These are phyloP conservation scores for Pseudopipra pipra DNA, from an alignment of 2,113 vertebrate species.

Conservation along the genomic window DNA sequence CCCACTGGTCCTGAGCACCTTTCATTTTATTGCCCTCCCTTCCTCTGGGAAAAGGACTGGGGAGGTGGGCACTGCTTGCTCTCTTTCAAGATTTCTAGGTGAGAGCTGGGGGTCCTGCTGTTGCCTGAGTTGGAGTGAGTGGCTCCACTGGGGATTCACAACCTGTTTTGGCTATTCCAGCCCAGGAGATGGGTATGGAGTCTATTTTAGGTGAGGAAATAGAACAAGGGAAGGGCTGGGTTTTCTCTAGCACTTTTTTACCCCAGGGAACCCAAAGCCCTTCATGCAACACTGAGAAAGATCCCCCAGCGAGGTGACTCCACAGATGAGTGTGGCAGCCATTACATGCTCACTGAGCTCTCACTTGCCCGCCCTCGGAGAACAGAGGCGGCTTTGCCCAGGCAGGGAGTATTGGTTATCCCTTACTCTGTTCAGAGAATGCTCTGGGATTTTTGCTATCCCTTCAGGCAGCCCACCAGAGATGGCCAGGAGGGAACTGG, in stretches of 20 bases:
- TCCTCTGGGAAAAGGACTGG: background rate
- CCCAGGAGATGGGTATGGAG: background rate
- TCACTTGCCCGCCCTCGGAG: background rate
- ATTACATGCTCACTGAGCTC: slow-evolving; percentile 26
- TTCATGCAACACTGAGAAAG: slow-evolving; percentile 55
- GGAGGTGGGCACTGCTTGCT: accelerated
- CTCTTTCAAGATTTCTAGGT: background rate
- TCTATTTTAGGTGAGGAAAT: slow-evolving; percentile 16
- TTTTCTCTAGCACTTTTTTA: slow-evolving; percentile 24
- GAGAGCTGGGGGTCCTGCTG: accelerated
- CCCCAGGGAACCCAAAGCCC: slow-evolving; percentile 40
- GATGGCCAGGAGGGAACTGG: background rate
- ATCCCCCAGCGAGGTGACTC: background rate
- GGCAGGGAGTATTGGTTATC: slow-evolving; percentile 5
- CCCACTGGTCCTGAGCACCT: background rate
- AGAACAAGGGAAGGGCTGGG: background rate
- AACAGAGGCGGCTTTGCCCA: background rate
- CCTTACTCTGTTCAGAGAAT: background rate
- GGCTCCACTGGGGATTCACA: background rate
- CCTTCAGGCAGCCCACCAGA: slow-evolving; percentile 37
- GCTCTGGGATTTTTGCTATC: background rate
- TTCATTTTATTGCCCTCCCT: background rate
- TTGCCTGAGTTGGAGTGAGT: background rate
- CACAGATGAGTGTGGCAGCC: background rate
- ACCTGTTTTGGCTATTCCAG: background rate